A percentile compares a stretch with the other conserved stretches of the same genome.
phyloP scores from a whole-genome alignment of 2,797 vertebrate genomes.

The Cynodonichthys magdalenae region DNA sequence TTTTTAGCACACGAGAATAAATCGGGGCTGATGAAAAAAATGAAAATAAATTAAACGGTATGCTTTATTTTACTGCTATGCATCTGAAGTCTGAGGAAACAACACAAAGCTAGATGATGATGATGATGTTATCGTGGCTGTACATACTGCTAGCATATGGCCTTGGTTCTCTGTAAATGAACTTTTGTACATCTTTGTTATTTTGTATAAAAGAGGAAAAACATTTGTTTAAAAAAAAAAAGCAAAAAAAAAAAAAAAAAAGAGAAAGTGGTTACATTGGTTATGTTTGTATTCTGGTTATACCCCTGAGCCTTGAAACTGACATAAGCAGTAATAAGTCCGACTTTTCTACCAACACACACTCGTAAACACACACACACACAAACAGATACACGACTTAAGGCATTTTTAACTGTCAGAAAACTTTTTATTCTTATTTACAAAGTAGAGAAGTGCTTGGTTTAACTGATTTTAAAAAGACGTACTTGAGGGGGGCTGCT shows the following conservation, averaged over 20 bases:
- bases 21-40: slow-evolving; percentile 79
- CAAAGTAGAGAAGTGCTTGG: slow-evolving; percentile 89
- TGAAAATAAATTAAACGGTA: slow-evolving; percentile 63
- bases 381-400: slow-evolving; percentile 83
- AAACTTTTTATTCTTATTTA: slow-evolving; percentile 93
- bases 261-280: slow-evolving; percentile 81
- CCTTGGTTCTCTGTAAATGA: slow-evolving; percentile 99
- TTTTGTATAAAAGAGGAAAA: slow-evolving; percentile 95
- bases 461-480: slow-evolving; percentile 92
- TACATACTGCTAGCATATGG: slow-evolving; percentile 98
- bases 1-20: slow-evolving; percentile 82
- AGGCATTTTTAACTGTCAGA: slow-evolving; percentile 97
- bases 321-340: slow-evolving; percentile 96
- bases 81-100: slow-evolving; percentile 88
- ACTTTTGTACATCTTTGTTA: slow-evolving; percentile 99
- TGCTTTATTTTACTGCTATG: slow-evolving; percentile 94
- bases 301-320: slow-evolving; percentile 99
- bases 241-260: slow-evolving; percentile 63
- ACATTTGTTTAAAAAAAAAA: slow-evolving; percentile 85
- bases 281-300: slow-evolving; percentile 97
- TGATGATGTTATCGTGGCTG: slow-evolving; percentile 88
- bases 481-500: slow-evolving; percentile 90
- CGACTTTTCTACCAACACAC: slow-evolving; percentile 93
- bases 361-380: slow-evolving; percentile 63
- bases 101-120: slow-evolving; percentile 84